These are phyloP conservation scores for Strix aluco DNA, from an alignment of 2,113 vertebrate species.

Conservation along the genomic window DNA sequence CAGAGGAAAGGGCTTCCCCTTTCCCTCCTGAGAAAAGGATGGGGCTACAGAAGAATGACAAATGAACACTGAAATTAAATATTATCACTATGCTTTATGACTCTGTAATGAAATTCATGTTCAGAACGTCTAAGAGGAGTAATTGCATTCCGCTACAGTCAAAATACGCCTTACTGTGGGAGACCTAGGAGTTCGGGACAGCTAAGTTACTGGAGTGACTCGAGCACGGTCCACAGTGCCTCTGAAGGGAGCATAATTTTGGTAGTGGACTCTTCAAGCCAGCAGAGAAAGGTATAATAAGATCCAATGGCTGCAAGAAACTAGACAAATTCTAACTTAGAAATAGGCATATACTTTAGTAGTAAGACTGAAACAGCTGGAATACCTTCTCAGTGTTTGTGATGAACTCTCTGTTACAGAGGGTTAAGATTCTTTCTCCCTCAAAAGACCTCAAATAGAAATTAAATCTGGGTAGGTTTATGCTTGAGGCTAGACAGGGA, in stretches of 20 bases:
- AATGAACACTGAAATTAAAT: background rate
- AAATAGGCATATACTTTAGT: background rate
- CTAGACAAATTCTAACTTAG: background rate
- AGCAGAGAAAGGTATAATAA: background rate
- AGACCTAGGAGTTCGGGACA: background rate
- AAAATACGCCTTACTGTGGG: background rate
- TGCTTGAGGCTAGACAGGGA: background rate
- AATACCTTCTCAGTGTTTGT: background rate
- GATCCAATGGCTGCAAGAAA: background rate
- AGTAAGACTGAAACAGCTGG: background rate
- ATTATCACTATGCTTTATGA: background rate
- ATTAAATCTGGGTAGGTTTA: background rate
- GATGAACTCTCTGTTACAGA: background rate
- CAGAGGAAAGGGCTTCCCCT: background rate
- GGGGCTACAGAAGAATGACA: background rate
- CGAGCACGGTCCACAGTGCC: background rate
- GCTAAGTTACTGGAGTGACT: background rate
- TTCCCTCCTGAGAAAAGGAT: background rate
- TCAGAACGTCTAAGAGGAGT: background rate
- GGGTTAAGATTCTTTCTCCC: background rate
- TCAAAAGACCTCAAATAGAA: conserved; percentile 2
- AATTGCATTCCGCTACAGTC: background rate
- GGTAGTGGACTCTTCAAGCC: background rate
- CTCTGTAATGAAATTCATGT: background rate
- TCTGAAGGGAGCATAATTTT: background rate